Base-by-base conservation (phyloP, 30 jellyfish, hydroid and myxozoan species). In the Pelagia noctiluca region DNA sequence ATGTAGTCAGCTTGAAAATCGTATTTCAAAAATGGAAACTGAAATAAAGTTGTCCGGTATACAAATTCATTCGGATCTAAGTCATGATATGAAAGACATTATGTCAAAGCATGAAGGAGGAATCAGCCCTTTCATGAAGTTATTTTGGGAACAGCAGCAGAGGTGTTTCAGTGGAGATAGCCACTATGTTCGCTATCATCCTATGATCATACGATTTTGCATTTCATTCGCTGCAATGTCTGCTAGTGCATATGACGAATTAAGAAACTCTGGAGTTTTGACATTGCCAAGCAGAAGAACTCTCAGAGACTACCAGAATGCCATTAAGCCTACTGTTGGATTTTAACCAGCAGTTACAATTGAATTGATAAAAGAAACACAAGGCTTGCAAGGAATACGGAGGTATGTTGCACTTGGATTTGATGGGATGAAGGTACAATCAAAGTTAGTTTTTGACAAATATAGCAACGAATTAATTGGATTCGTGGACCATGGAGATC, bases 231-330 rank as follows among this genome's bases (percentile, higher is more conserved):
- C 91, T 3, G 23, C 36, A 16, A 80, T 67, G 57, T 80, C 91
- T 69, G 91, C 81, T 23, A 26, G 91, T 25, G 89, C 89, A 36
- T 80, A 80, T 68, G 91, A 80, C 34, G 89, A 80, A 35, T 48
- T 80, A 26, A 64, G 89, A 67, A 35, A 64, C 61, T 80, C 91
- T 32, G 57, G 57, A 29, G 66, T 64, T 19, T 68, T 80, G 47
- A 36, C 38, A 2, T 37, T 80, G 42, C 91, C 87, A 21, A 80
- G 89, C 35, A 32, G 89, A 19, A 35, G 91, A 34, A 80, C 91
- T 66, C 88, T 80, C 36, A 37, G 91, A 46, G 89, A 80, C 57
- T 80, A 80, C 75, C 35, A 38, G 48, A 80, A 80, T 80, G 91
- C 60, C 10, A 80, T 80, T 11, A 1, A 35, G 32, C 87, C 75